Evolutionary conservation across 2,113 vertebrate species (phyloP).

Genomic region (Hippocampus mohnikei): DNA sequence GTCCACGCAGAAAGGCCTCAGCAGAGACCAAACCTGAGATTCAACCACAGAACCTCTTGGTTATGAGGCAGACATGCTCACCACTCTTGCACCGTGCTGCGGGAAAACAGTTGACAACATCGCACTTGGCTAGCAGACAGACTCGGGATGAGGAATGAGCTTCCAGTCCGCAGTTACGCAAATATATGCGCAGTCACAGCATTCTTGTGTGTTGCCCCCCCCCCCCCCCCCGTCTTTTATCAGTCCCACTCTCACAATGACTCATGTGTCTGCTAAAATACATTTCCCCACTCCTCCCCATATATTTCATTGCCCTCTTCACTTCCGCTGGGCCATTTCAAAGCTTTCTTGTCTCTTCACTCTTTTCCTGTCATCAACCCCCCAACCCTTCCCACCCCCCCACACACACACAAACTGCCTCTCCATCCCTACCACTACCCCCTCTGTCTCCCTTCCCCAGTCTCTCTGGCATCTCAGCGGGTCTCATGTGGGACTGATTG

Average conservation of each 20-base stretch:
- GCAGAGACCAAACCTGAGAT: background rate
- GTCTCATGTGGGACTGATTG: slow-evolving; percentile 81
- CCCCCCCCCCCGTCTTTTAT: slow-evolving; percentile 21
- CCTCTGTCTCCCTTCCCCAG: slow-evolving; percentile 39
- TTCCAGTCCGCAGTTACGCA: slow-evolving; percentile 25
- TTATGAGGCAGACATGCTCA: background rate
- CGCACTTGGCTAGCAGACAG: slow-evolving; percentile 3
- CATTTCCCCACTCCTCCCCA: slow-evolving; percentile 28
- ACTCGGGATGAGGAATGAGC: slow-evolving; percentile 11
- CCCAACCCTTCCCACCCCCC: too few species aligned
- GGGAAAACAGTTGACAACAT: background rate
- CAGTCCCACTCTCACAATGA: slow-evolving; percentile 29
- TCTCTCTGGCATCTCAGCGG: slow-evolving; percentile 48
- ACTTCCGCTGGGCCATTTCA: slow-evolving; percentile 35
- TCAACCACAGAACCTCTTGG: background rate
- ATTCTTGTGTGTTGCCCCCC: slow-evolving; percentile 9
- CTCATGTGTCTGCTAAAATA: slow-evolving; percentile 37
- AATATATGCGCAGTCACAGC: slow-evolving; percentile 57
- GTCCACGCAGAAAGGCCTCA: background rate
- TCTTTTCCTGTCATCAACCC: slow-evolving; percentile 29
- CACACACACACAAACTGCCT: slow-evolving; percentile 18
- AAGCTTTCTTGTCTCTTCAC: slow-evolving; percentile 34
- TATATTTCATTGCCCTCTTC: slow-evolving; percentile 32
- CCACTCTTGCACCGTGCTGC: background rate
- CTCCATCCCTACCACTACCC: slow-evolving; percentile 33